These are phyloP conservation scores for Phycodurus eques DNA, from an alignment of 2,113 vertebrate genomes.

Conservation along the genomic window DNA sequence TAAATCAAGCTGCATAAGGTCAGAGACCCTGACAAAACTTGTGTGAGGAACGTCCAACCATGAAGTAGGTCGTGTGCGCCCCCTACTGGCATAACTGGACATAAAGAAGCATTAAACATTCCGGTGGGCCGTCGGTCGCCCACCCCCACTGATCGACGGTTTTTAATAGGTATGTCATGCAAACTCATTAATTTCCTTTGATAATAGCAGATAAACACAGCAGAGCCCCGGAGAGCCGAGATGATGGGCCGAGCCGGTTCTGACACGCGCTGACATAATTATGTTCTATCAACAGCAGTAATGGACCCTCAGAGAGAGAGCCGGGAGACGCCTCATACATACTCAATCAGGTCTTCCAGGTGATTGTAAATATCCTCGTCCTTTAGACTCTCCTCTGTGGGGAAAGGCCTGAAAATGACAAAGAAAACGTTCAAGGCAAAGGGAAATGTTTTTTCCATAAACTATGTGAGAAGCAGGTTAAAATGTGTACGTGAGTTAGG, in stretches of 20 bases:
- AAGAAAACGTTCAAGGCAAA: conserved; percentile 6
- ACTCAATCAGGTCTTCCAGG: conserved; percentile 93
- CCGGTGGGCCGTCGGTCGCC: background rate
- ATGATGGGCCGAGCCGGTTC: conserved; percentile 32
- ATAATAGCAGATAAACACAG: conserved; percentile 39
- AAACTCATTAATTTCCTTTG: conserved; percentile 52
- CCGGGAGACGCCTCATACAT: conserved; percentile 60
- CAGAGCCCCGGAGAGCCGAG: conserved; percentile 34
- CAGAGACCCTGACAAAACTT: background rate
- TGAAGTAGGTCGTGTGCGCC: background rate
- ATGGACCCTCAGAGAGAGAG: conserved; percentile 16
- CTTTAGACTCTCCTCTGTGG: conserved; percentile 83
- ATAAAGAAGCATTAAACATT: background rate
- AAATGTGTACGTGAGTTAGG: too few relatives aligned
- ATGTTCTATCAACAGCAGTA: conserved; percentile 29
- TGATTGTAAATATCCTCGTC: conserved; percentile 91
- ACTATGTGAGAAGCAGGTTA: background rate
- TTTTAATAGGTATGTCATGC: conserved; percentile 1
- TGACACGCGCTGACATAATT: conserved; percentile 34
- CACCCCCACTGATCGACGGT: background rate
- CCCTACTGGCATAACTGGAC: background rate
- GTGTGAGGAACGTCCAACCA: background rate
- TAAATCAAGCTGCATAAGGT: background rate
- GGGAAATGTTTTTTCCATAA: background rate
- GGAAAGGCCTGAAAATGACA: conserved; percentile 81